Evolutionary conservation across 2,888 invertebrate genomes (phyloP), one percentile per base, ranked within the genome.

Genomic region (Drosophila mettleri): DNA sequence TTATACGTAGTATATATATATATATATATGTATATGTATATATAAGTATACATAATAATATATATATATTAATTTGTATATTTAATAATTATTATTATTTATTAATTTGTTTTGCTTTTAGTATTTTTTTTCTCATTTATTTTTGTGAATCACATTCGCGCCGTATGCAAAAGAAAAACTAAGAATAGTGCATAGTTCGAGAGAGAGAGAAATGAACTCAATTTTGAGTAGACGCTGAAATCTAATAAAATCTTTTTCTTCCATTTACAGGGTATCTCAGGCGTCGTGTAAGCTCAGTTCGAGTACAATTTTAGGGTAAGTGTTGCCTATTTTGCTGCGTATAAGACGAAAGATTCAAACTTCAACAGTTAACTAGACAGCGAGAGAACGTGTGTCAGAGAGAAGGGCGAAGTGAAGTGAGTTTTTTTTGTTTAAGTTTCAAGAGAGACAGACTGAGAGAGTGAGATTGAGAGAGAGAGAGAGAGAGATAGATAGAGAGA

Each of bases 121-220:
- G 36, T 55, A 46, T 54, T 36, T 38, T 33, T 57, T 43, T 53
- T 34, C 38, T 45, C 27, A 16, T 45, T 45, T 45, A 74, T 74
- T 73, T 57, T 74, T 69, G 69, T 81, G 74, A 79, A 86, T 84
- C 81, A 84, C 86, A 83, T 79, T 75, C 78, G 81, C 74, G 77
- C 72, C 68, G 57, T 71, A 64, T 69, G 67, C 67, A 70, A 73
- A 69, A 48, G 18, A 48, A 48, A 14, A 34, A 60, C 68, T 61
- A 65, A 64, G 68, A 31, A 48, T 63, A 12, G 36, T 38, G 27
- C 51, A 27, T 16, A 52, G 43, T 24, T 24, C 48, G 36, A 36
- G 9, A n/a, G 12, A 16, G 16, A 54, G 55, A 52, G 43, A 36
- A 55, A 49, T 27, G 33, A 49, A 45, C 45, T 53, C 49, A 22